phyloP scores from a whole-genome alignment of 2,113 vertebrate genomes.

The Oostethus manadensis region DNA sequence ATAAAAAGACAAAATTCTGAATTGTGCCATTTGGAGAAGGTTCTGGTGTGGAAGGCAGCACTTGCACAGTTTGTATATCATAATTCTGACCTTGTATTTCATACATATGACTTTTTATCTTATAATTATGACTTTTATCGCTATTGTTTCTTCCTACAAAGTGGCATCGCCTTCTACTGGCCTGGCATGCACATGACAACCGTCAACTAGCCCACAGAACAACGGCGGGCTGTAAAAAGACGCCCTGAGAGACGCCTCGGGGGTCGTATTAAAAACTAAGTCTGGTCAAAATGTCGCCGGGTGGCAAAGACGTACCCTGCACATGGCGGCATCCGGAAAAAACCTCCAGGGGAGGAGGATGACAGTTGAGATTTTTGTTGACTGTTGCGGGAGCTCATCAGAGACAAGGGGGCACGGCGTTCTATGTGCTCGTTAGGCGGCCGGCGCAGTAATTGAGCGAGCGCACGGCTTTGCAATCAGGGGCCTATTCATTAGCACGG shows the following conservation, averaged over 20 bases:
- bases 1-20: too few species aligned
- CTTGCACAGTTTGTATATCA: too few species aligned
- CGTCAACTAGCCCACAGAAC: too few species aligned
- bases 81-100: too few species aligned
- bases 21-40: too few species aligned
- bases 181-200: too few species aligned
- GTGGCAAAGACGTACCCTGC: conserved; percentile 17
- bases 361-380: conserved; percentile 80
- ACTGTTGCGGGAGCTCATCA: conserved; percentile 89
- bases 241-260: not conserved
- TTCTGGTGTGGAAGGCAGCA: too few species aligned
- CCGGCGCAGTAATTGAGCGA: conserved; percentile 93
- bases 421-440: conserved; percentile 94
- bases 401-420: conserved; percentile 79
- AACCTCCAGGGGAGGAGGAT: conserved; percentile 40
- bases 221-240: too few species aligned
- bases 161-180: too few species aligned
- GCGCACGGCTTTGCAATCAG: conserved; percentile 98
- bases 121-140: too few species aligned
- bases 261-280: not conserved
- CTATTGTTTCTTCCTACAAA: too few species aligned
- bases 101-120: too few species aligned
- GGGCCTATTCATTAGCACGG: conserved; percentile 98
- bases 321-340: conserved; percentile 42
- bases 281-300: conserved; percentile 12